Evolutionary conservation across 2,888 invertebrate genomes (phyloP), one percentile per base, ranked within the genome.

Genomic region (Gisinianus flammeolus): DNA sequence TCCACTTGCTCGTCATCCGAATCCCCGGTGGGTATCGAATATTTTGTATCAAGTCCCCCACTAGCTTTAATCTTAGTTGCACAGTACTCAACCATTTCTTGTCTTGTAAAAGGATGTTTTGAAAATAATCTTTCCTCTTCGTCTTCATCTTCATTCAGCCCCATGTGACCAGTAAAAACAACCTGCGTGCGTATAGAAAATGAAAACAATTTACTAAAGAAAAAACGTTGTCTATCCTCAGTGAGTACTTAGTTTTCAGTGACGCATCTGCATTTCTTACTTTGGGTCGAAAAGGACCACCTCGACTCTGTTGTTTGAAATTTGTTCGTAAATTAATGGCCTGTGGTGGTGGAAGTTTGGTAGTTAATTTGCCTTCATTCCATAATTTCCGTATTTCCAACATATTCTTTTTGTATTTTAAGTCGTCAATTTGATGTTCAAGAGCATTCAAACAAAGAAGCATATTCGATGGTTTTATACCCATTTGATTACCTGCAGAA

Each of bases 391-490:
- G 12, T 1, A 70, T 12, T 31, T 58, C 62, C 22, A 77, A 22
- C 0, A 77, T 19, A 12, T 8, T 1, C n/a, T 70, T 58, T 26
- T 70, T 58, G 24, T 70, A 30, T 5, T 77, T 69, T 16, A 69
- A 33, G 8, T 58, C 77, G n/a, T 77, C 77, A 2, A 77, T 31
- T 62, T 69, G 77, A 70, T 77, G 69, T 69, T 77, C 77, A 3
- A 77, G 19, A 2, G 56, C 77, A 28, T 26, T 70, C 19, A 77
- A n/a, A 35, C 74, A 75, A 5, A 67, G 22, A 8, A 75, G 33
- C 35, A 76, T 58, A 56, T 76, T 76, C 12, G 16, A 16, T 22
- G 76, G 56, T 19, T 33, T 76, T 6, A 76, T 76, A n/a, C 76
- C 76, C 31, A 58, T 30, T 31, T 31, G 24, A 58, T 70, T 77